These are phyloP conservation scores for Arctocebus calabarensis DNA, from an alignment of 2,797 vertebrate species.

Conservation along the genomic window DNA sequence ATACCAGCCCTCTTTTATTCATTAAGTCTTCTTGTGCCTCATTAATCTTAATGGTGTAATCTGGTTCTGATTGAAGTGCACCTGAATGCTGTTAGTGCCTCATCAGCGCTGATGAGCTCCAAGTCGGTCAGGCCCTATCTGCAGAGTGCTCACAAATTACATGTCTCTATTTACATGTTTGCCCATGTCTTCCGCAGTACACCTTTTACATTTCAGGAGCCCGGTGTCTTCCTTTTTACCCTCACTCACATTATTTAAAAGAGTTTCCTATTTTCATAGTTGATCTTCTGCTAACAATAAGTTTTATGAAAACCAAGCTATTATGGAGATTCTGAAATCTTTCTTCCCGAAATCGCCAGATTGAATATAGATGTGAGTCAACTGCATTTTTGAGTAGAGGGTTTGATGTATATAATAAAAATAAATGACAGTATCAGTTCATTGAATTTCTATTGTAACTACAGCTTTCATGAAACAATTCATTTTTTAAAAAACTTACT, in stretches of 20 bases:
- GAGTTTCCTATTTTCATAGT: neutral
- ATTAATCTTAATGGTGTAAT: conserved; percentile 84
- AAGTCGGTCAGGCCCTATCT: neutral
- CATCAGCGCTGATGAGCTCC: conserved; percentile 75
- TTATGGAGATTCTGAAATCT: neutral
- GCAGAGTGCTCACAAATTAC: conserved; percentile 14
- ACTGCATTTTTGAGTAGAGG: neutral
- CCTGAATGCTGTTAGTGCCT: conserved; percentile 76
- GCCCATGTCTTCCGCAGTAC: neutral
- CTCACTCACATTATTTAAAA: neutral
- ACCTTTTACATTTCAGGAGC: neutral
- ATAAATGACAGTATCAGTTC: conserved; percentile 7
- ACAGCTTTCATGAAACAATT: neutral
- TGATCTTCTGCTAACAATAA: neutral
- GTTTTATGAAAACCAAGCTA: conserved; percentile 13
- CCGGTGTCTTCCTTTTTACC: neutral
- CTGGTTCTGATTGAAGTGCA: conserved; percentile 77
- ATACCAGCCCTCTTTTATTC: conserved; percentile 82
- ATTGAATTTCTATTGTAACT: neutral
- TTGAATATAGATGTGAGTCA: neutral
- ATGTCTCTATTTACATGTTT: neutral
- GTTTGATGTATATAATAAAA: conserved; percentile 16
- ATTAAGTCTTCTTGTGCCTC: conserved; percentile 85
- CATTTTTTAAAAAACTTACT: neutral
- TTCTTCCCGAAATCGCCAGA: neutral